Evolutionary conservation across 1,140 invertebrate species (phyloP), one percentile per base, ranked within the genome.

Genomic region (Cephus cinctus): DNA sequence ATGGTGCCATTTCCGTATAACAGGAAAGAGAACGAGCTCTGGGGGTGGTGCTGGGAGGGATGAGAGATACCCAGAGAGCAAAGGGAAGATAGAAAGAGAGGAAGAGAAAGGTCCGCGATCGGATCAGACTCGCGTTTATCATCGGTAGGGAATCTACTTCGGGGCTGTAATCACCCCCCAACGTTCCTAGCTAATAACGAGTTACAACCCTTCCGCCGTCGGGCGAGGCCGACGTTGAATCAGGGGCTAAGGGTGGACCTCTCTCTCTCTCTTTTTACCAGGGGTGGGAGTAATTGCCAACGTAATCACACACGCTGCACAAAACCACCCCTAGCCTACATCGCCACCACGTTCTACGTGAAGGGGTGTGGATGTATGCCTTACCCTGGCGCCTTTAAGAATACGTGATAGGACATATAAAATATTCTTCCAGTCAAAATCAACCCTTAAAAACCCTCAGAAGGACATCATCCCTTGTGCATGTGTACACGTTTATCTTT

Each of bases 211-310:
- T 67, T 59, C 55, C 57, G 52, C 55, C 48, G 54, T 43, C 43
- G 41, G 54, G 20, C 43, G 47, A 55, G 56, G 49, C 46, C 44
- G 48, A 42, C 32, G 38, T 22, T 23, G 35, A 52, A 54, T 39
- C 12, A 31, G 11, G 11, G 20, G 20, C 20, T 12, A 34, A 16
- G n/a, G 19, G 19, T 43, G 25, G 25, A 23, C 47, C 47, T 51
- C 47, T n/a, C n/a, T n/a, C n/a, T n/a, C n/a, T n/a, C n/a, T n/a
- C n/a, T n/a, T n/a, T n/a, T n/a, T n/a, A n/a, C n/a, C 19, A 14
- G 41, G 41, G 62, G 59, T 59, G 61, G 67, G 59, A 66, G 68
- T 73, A 74, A 72, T 74, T 73, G 67, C 70, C 66, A 70, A 70
- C 69, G 63, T 71, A 73, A 70, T 72, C 69, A 72, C 67, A 71